phyloP scores from a whole-genome alignment of 2,113 vertebrate genomes.

The Ascaphus truei region DNA sequence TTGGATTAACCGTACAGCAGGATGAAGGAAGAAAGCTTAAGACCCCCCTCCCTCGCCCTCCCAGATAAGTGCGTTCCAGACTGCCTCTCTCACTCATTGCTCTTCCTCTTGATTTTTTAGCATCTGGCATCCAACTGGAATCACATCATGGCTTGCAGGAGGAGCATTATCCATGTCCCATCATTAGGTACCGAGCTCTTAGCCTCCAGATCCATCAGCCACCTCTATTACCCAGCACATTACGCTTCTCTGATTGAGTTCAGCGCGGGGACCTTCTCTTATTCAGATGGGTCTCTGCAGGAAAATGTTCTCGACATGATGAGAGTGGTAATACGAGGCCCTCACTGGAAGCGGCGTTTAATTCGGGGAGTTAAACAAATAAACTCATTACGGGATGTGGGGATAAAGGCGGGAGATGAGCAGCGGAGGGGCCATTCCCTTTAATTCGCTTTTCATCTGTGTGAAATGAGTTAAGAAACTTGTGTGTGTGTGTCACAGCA shows the following conservation, averaged over 20 bases:
- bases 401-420: slow-evolving; percentile 63
- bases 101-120: slow-evolving; percentile 87
- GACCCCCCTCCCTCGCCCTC: slow-evolving; percentile 42
- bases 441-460: slow-evolving; percentile 83
- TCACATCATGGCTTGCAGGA: slow-evolving; percentile 94
- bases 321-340: slow-evolving; percentile 88
- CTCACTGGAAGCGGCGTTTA: slow-evolving; percentile 87
- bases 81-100: slow-evolving; percentile 80
- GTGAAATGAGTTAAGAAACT: slow-evolving; percentile 85
- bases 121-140: slow-evolving; percentile 99
- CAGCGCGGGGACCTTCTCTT: slow-evolving; percentile 91
- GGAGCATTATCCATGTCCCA: slow-evolving; percentile 97
- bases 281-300: slow-evolving; percentile 97
- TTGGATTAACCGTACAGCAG: slow-evolving; percentile 90
- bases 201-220: slow-evolving; percentile 89
- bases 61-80: slow-evolving; percentile 44
- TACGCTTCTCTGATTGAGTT: slow-evolving; percentile 88
- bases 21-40: slow-evolving; percentile 51
- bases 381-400: slow-evolving; percentile 82
- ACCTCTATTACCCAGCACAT: slow-evolving; percentile 88
- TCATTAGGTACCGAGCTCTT: slow-evolving; percentile 95
- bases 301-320: slow-evolving; percentile 94
- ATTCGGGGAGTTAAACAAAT: slow-evolving; percentile 98
- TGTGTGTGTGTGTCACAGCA: neutral
- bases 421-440: slow-evolving; percentile 87